Percentiles rank a stretch among this genome's conserved stretches.
Conservation (phyloP, 2,113 vertebrate species). For the Laticauda colubrina region DNA sequence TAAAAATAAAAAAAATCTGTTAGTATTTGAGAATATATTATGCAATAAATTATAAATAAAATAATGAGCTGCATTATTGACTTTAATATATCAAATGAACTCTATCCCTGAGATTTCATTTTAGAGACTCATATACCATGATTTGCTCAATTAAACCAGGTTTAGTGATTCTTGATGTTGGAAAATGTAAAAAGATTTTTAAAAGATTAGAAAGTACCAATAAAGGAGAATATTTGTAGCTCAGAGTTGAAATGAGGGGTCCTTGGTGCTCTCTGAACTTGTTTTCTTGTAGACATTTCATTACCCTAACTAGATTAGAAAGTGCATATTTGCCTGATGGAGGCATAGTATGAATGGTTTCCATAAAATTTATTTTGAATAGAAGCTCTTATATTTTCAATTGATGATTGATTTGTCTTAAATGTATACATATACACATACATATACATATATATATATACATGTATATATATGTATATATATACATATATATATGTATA, state of each 20-base stretch:
- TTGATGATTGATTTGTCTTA: background rate
- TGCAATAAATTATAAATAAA: slow-evolving; percentile 25
- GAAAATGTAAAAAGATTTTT: background rate
- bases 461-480: background rate
- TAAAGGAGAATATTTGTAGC: no score
- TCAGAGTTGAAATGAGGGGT: no score
- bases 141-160: background rate
- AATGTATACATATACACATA: background rate
- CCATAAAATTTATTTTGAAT: background rate
- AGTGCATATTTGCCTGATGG: background rate
- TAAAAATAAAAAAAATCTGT: slow-evolving; percentile 9
- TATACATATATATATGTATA: no score
- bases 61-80: background rate
- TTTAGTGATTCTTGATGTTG: background rate
- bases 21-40: slow-evolving; percentile 10
- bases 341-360: background rate
- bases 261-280: no score
- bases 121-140: background rate
- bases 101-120: background rate
- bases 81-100: background rate
- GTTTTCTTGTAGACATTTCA: no score
- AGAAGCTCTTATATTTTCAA: background rate
- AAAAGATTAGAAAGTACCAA: background rate
- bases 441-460: no score
- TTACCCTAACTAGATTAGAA: no score